These are phyloP conservation scores for Sakesphorus luctuosus DNA, from an alignment of 2,113 vertebrate species.

Conservation along the genomic window DNA sequence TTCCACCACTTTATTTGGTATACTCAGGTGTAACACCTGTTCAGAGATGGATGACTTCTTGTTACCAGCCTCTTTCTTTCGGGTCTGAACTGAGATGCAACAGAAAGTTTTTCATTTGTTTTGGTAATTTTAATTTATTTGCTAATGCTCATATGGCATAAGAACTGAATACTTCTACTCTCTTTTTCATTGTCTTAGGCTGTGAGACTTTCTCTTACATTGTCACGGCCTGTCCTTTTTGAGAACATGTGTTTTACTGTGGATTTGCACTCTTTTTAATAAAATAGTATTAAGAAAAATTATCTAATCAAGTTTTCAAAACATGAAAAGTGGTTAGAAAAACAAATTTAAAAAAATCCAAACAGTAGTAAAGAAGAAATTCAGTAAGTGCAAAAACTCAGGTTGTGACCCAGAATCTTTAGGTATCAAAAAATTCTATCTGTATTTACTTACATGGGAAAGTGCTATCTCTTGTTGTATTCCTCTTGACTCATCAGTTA, in stretches of 20 bases:
- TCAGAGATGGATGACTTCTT: neutral
- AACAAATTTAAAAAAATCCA: neutral
- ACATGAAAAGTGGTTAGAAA: neutral
- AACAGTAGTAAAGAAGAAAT: neutral
- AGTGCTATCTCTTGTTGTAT: accelerated
- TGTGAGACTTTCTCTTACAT: neutral
- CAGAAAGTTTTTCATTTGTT: neutral
- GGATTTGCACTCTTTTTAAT: neutral
- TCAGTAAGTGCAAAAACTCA: neutral
- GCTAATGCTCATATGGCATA: neutral
- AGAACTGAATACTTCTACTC: neutral
- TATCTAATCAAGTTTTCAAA: neutral
- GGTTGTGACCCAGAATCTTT: neutral
- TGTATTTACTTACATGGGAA: neutral
- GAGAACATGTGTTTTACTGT: neutral
- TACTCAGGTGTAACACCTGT: neutral
- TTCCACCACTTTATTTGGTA: accelerated
- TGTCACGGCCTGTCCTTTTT: neutral
- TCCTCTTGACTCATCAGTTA: neutral
- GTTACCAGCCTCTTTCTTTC: neutral
- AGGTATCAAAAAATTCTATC: neutral
- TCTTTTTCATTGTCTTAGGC: neutral
- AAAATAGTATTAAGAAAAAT: neutral
- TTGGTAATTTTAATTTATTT: neutral
- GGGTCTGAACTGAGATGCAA: neutral